Evolutionary conservation across 2,113 vertebrate species (phyloP), one percentile per base, ranked within the genome.

Genomic region (Ploceus nigricollis): DNA sequence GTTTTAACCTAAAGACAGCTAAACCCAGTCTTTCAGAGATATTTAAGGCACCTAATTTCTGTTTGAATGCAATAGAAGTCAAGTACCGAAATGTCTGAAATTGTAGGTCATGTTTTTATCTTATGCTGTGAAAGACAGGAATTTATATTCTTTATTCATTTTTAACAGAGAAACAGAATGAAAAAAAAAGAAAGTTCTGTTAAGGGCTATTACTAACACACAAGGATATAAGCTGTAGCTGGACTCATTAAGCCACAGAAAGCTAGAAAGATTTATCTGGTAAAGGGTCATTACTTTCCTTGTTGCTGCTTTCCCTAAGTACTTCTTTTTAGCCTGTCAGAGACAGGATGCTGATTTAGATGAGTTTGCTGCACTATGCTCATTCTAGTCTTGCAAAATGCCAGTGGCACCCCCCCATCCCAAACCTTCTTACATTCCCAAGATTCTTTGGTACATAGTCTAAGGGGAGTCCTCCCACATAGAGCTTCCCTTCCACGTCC

Each of bases 401-500:
- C 9, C 11, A 10, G 11, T 50, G n/a, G 51, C 0, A 0, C 0
- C 4, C 20, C 42, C n/a, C 4, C 25, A 61, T 5, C 19, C 80
- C 79, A 73, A 89, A 4, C 1, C 7, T 70, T 70, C 98, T 98
- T 97, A 99, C 99, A n/a, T 98, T 98, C 65, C 98, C 98, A 54
- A 98, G 98, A 82, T 97, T 98, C 94, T 97, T 98, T 14, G 98
- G 96, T 33, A 82, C 54, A 14, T 98, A 99, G 48, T 97, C 94
- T 6, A 97, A 89, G 18, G 99, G 99, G 4, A 99, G 94, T 17
- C 99, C 99, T 61, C 99, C 99, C 13, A 99, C 92, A 42, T 99
- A 99, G 6, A 99, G 82, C 60, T 97, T 98, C 21, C 97, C 98
- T 85, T 98, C 98, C 83, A 99, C 99, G 2, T 99, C 98, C 96